A percentile compares a stretch with the other conserved stretches of the same genome.
Conservation (phyloP, 1,140 invertebrate species). For the Magallana ariakensis region DNA sequence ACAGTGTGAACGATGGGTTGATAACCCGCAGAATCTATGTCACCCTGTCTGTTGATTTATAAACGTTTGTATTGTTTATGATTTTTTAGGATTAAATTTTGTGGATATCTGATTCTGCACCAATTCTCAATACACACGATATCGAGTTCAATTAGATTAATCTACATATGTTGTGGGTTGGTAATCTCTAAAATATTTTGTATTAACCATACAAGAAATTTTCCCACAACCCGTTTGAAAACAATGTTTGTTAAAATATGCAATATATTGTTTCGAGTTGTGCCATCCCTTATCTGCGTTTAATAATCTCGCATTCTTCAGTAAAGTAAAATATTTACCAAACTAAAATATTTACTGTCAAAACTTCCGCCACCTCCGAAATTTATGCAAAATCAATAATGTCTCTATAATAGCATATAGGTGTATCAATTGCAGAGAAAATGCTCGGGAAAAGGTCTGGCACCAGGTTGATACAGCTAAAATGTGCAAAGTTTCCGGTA, state of each 20-base stretch:
- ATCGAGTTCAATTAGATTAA: slow-evolving; percentile 28
- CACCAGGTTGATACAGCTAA: background rate
- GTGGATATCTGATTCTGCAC: background rate
- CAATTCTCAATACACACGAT: slow-evolving; percentile 28
- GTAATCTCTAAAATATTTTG: slow-evolving; percentile 13
- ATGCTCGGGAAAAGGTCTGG: background rate
- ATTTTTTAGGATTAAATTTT: slow-evolving; percentile 1
- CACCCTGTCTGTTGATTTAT: slow-evolving; percentile 9
- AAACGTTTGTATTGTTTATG: slow-evolving; percentile 23
- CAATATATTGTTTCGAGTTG: background rate
- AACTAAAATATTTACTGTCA: slow-evolving; percentile 11
- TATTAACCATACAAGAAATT: background rate
- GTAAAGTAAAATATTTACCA: slow-evolving; percentile 25
- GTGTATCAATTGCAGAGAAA: background rate
- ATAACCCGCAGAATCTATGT: slow-evolving; percentile 9
- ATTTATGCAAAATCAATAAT: background rate
- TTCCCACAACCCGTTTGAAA: slow-evolving; percentile 1
- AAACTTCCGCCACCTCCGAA: background rate
- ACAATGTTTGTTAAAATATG: background rate
- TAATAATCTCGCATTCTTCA: background rate
- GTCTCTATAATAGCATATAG: background rate
- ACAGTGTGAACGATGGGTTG: background rate
- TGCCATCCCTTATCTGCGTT: background rate
- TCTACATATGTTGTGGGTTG: background rate
- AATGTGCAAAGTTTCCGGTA: slow-evolving; percentile 1